These are phyloP conservation scores for Neodiprion pinetum DNA, from an alignment of 1,140 invertebrate genomes.

Conservation along the genomic window DNA sequence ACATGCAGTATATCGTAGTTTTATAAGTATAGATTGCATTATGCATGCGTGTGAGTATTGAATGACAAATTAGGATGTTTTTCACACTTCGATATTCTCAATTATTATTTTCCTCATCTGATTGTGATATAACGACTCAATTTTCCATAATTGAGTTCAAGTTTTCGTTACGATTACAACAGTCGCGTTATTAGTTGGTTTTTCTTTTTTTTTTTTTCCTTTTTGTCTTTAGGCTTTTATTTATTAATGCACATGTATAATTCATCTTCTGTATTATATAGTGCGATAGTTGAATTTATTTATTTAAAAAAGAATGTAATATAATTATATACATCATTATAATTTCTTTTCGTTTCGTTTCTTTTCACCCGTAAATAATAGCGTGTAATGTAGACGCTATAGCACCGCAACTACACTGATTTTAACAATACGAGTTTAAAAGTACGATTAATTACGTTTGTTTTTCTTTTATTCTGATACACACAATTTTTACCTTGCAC, in stretches of 20 bases:
- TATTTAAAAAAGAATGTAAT: not conserved
- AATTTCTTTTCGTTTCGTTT: not conserved
- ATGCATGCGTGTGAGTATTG: too few species aligned
- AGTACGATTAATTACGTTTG: too few species aligned
- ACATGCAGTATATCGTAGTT: too few species aligned
- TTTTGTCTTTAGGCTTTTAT: not conserved
- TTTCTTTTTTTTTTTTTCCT: too few species aligned
- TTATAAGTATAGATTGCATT: too few species aligned
- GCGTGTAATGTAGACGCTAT: too few species aligned
- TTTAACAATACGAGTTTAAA: too few species aligned
- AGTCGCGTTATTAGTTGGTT: not conserved
- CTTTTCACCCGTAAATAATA: not conserved
- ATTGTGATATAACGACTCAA: not conserved
- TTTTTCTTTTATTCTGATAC: too few species aligned
- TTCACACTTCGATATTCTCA: not conserved
- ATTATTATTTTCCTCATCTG: conserved; percentile 6
- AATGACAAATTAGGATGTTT: too few species aligned
- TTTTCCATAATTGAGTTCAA: not conserved
- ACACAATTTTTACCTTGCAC: too few species aligned
- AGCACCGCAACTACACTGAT: too few species aligned
- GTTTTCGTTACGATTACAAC: not conserved
- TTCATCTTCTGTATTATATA: not conserved
- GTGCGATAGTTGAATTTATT: not conserved
- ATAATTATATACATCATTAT: not conserved
- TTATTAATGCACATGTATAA: not conserved